Conservation (phyloP, 1,140 invertebrate species). For the Coenobita brevimanus region DNA sequence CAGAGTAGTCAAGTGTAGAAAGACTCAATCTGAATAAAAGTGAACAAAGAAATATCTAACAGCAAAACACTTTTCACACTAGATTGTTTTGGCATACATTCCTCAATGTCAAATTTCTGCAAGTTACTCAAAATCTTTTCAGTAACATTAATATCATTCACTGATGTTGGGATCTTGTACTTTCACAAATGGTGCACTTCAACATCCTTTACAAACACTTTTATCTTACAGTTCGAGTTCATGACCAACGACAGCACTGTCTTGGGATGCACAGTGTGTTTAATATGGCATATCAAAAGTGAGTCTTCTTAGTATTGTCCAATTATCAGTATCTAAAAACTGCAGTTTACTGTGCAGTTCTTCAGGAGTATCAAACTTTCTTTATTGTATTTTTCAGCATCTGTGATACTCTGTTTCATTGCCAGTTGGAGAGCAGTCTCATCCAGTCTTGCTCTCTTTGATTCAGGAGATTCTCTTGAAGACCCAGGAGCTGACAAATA, state of each 20-base stretch:
- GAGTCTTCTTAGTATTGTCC: neutral
- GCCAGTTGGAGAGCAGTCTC: neutral
- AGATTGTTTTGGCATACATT: neutral
- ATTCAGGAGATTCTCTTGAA: neutral
- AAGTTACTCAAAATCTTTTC: neutral
- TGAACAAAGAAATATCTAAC: neutral
- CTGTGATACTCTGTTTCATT: neutral
- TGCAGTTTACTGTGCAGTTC: neutral
- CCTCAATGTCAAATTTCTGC: neutral
- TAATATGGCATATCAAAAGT: neutral
- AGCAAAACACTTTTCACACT: neutral
- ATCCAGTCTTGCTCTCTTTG: neutral
- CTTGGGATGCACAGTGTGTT: neutral
- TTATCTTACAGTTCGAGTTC: neutral
- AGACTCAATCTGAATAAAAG: neutral
- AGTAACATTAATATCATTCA: neutral
- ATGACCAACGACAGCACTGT: neutral
- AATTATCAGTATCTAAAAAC: neutral
- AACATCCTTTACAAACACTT: slow-evolving; percentile 10
- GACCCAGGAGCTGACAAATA: neutral
- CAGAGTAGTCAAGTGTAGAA: neutral
- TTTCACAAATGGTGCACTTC: neutral
- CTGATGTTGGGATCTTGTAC: neutral
- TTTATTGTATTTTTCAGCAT: neutral
- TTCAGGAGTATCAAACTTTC: neutral